Evolutionary conservation across 2,888 invertebrate genomes (phyloP).

Genomic region (Theretra japonica): DNA sequence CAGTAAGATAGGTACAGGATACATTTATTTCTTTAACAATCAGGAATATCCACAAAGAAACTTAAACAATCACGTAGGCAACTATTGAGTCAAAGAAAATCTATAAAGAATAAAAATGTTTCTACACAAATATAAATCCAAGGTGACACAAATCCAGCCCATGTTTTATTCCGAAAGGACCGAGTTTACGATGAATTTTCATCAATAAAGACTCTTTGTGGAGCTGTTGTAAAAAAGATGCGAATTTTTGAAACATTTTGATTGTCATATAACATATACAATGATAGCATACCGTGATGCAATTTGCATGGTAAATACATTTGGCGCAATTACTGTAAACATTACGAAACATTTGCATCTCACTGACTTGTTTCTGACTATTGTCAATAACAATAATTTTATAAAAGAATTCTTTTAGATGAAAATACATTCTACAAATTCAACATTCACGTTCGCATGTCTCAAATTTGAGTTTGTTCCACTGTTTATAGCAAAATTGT

Average conservation of each 20-base stretch:
- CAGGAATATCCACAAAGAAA: background rate
- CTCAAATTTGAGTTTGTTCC: no score
- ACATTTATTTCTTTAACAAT: no score
- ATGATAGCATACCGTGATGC: constrained; percentile 6
- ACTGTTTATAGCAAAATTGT: no score
- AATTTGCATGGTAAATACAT: background rate
- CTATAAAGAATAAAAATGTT: background rate
- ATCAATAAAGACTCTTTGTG: background rate
- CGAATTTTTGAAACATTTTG: background rate
- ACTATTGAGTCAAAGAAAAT: background rate
- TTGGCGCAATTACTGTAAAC: constrained; percentile 20
- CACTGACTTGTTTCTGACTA: background rate
- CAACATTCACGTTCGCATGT: no score
- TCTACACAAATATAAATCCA: background rate
- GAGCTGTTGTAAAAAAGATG: background rate
- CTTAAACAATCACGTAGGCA: background rate
- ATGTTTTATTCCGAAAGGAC: constrained; percentile 2
- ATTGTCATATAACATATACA: background rate
- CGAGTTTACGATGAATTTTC: constrained; percentile 6
- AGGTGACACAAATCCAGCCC: background rate
- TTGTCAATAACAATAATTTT: background rate
- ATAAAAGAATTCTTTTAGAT: background rate
- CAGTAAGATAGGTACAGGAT: no score
- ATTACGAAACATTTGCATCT: background rate
- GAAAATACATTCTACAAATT: background rate